phyloP scores from a whole-genome alignment of 2,797 vertebrate species.

The Rhinophrynus dorsalis region DNA sequence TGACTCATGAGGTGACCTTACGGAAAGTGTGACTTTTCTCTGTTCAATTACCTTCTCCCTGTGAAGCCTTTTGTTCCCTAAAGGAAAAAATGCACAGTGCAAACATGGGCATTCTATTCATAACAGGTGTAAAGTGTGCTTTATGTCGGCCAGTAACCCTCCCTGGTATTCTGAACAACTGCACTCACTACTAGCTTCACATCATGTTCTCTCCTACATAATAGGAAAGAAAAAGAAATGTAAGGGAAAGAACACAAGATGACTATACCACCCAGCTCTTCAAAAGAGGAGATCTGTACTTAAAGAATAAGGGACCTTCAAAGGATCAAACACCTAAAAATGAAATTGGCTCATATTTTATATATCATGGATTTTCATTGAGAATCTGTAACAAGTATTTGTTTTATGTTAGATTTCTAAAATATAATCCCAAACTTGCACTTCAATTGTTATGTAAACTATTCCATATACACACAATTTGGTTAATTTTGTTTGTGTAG shows the following conservation, averaged over 20 bases:
- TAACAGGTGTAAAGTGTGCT: not conserved
- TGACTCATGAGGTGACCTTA: constrained; percentile 6
- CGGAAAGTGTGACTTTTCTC: constrained; percentile 6
- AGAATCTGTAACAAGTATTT: too few species aligned
- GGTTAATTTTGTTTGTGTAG: too few species aligned
- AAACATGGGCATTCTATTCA: not conserved
- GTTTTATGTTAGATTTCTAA: too few species aligned
- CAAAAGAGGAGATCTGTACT: too few species aligned
- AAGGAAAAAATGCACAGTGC: not conserved
- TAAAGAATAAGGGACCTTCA: too few species aligned
- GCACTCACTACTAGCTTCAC: not conserved
- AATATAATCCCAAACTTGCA: too few species aligned
- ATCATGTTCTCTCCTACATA: not conserved
- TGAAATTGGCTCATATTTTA: too few species aligned
- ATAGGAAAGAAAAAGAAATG: not conserved
- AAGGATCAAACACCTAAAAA: too few species aligned
- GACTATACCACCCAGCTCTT: not conserved
- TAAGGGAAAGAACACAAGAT: not conserved
- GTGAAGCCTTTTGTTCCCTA: not conserved
- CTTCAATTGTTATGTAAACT: too few species aligned
- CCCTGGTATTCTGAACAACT: not conserved
- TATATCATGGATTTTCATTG: too few species aligned
- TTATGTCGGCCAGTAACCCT: not conserved
- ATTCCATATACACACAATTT: too few species aligned
- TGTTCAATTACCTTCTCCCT: not conserved